Percentiles rank a stretch among this genome's conserved stretches.
Evolutionary conservation across 2,888 invertebrate genomes (phyloP).

Genomic region (Drosophila sordidula): DNA sequence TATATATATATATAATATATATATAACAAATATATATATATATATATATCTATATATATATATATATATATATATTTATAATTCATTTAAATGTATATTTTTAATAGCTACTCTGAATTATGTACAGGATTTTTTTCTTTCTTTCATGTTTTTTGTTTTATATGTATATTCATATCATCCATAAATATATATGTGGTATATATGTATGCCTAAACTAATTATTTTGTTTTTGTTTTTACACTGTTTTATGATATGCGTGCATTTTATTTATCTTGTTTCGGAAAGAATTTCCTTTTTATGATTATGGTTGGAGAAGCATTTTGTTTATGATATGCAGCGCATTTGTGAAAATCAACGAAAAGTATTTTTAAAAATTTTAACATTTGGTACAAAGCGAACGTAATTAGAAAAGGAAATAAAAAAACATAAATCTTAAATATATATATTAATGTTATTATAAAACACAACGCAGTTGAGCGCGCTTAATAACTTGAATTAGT

Average conservation of each 20-base stretch:
- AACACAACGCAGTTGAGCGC: constrained; percentile 33
- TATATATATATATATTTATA: constrained; percentile 39
- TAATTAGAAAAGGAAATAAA: not conserved
- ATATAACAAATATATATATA: no score
- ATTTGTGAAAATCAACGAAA: constrained; percentile 15
- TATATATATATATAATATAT: no score
- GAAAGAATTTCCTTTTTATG: constrained; percentile 47
- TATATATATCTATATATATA: no score
- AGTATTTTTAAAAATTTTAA: constrained; percentile 4
- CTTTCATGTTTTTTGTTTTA: constrained; percentile 2
- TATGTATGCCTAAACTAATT: constrained; percentile 39
- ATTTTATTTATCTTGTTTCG: constrained; percentile 32
- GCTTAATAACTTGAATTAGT: constrained; percentile 16
- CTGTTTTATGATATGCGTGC: constrained; percentile 77
- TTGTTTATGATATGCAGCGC: constrained; percentile 61
- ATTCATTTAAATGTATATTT: constrained; percentile 61
- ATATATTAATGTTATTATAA: not conserved
- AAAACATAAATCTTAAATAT: constrained; percentile 6
- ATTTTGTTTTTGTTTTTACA: constrained; percentile 61
- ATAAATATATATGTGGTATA: constrained; percentile 36
- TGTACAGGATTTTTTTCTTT: constrained; percentile 57
- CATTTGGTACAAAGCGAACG: constrained; percentile 40
- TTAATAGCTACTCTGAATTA: constrained; percentile 53
- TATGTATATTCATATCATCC: constrained; percentile 29
- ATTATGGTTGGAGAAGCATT: constrained; percentile 70